A percentile compares a stretch with the other conserved stretches of the same genome.
Conservation (phyloP, 2,113 vertebrate species). For the Upupa epops region DNA sequence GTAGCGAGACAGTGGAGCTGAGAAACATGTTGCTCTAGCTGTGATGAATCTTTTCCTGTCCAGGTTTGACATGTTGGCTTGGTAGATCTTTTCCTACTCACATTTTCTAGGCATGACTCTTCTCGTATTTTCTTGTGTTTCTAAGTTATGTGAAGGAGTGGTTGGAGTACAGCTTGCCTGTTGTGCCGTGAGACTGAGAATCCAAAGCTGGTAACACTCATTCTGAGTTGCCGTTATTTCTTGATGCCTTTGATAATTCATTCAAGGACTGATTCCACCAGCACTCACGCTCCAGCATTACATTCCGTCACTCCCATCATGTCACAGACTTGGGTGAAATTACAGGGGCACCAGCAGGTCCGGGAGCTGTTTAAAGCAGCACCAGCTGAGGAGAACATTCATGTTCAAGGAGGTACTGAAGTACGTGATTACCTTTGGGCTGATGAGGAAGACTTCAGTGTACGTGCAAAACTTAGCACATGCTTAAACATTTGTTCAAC, state of each 20-base stretch:
- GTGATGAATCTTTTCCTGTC: background rate
- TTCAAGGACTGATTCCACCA: background rate
- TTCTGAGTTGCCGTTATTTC: background rate
- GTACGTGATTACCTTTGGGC: background rate
- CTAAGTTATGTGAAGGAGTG: background rate
- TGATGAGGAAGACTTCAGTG: background rate
- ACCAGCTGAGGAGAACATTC: background rate
- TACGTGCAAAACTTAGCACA: background rate
- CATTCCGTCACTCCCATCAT: fast-evolving
- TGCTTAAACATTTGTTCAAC: background rate
- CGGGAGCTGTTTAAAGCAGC: background rate
- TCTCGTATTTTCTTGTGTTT: background rate
- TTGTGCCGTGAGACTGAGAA: fast-evolving
- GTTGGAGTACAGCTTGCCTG: background rate
- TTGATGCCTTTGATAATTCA: background rate
- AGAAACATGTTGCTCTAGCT: background rate
- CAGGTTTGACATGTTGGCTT: background rate
- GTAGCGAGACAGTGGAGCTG: constrained; percentile 4
- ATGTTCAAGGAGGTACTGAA: background rate
- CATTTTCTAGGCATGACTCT: background rate
- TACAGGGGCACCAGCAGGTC: background rate
- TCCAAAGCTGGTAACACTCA: background rate
- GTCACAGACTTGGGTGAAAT: background rate
- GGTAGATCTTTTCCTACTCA: background rate
- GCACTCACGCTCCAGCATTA: background rate